Conservation (phyloP, 2,797 vertebrate genomes). For the Ctenosaura bakeri region DNA sequence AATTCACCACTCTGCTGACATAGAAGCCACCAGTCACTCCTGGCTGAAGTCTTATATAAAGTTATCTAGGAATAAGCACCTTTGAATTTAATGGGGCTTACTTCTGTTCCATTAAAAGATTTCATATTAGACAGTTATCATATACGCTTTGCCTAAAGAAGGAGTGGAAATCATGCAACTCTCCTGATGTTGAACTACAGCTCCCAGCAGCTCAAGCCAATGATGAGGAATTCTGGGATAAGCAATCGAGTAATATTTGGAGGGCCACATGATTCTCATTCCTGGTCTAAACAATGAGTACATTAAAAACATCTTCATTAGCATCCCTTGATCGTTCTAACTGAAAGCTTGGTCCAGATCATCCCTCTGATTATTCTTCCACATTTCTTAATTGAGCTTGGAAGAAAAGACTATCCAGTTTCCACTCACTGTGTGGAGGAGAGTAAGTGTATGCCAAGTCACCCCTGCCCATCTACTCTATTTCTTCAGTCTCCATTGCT, state of each 20-base stretch:
- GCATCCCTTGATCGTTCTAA: background rate
- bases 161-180: too few species aligned
- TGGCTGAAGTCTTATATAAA: background rate
- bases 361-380: constrained; percentile 55
- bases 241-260: background rate
- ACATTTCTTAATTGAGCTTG: constrained; percentile 59
- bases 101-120: background rate
- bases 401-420: background rate
- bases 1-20: too few species aligned
- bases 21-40: too few species aligned
- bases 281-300: background rate
- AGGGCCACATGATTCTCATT: background rate
- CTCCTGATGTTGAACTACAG: background rate
- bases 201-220: background rate
- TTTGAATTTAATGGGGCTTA: background rate
- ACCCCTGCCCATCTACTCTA: background rate
- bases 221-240: background rate
- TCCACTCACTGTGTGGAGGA: background rate
- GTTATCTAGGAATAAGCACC: background rate
- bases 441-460: background rate
- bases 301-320: constrained; percentile 9
- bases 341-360: background rate
- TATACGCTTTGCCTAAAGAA: background rate
- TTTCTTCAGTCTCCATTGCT: background rate
- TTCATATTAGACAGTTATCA: background rate